phyloP scores from a whole-genome alignment of 2,888 invertebrate species.

The Sesia apiformis region DNA sequence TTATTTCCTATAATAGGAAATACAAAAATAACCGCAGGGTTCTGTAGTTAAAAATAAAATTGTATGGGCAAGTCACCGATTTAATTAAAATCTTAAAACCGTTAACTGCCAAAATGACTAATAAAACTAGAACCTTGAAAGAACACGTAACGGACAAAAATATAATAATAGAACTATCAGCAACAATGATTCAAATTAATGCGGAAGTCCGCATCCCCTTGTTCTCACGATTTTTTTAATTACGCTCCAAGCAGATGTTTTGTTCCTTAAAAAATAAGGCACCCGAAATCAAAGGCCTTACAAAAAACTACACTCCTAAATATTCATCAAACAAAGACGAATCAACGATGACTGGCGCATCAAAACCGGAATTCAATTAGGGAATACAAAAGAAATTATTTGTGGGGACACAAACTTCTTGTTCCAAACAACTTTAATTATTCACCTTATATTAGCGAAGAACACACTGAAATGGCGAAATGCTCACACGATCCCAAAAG shows the following conservation, averaged over 20 bases:
- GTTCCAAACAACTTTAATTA: constrained; percentile 58
- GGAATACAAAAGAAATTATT: constrained; percentile 53
- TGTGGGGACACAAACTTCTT: constrained; percentile 62
- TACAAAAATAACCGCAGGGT: too few relatives aligned
- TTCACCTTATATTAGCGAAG: constrained; percentile 36
- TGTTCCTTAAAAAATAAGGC: constrained; percentile 48
- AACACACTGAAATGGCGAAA: constrained; percentile 30
- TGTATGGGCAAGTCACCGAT: too few relatives aligned
- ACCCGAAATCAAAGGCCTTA: constrained; percentile 38
- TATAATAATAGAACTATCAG: not conserved
- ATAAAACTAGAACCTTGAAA: not conserved
- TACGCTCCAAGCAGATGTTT: constrained; percentile 58
- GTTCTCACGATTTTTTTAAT: constrained; percentile 72
- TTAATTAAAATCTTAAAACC: not conserved
- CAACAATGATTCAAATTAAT: constrained; percentile 35
- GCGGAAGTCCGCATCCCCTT: constrained; percentile 38
- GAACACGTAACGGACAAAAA: not conserved
- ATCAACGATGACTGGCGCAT: constrained; percentile 58
- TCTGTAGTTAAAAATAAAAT: too few relatives aligned
- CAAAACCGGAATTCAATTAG: constrained; percentile 70
- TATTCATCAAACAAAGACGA: constrained; percentile 58
- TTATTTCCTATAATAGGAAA: too few relatives aligned
- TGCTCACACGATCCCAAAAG: constrained; percentile 54
- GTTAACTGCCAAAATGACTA: not conserved
- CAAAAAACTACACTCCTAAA: constrained; percentile 43